Evolutionary conservation across 2,797 vertebrate species (phyloP), one percentile per base, ranked within the genome.

Genomic region (Malurus splendens): DNA sequence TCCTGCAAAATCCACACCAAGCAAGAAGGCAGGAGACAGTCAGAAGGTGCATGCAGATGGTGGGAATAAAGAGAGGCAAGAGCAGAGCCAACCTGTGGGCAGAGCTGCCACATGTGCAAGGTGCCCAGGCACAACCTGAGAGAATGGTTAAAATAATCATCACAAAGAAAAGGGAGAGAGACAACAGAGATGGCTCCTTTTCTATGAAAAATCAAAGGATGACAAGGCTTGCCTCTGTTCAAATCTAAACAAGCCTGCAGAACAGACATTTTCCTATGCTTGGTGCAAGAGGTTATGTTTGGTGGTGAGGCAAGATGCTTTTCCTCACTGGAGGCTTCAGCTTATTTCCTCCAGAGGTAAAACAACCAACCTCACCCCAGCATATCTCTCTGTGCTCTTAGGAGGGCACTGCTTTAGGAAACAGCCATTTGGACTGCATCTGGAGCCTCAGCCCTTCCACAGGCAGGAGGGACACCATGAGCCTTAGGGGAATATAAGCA

Each of bases 21-120:
- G 42, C 1, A 0, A 52, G 64, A 60, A 32, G 56, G 55, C 41
- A 51, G 51, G 67, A 62, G 71, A 45, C 0, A 0, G 30, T 42
- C 23, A 39, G 71, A 4, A 72, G 59, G 51, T 54, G 12, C 3
- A 1, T 0, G 2, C 33, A 24, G 57, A 17, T 7, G 14, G 17
- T 61, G 71, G 33, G 47, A 71, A 67, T 24, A 36, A 48, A 64
- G 38, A 28, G 27, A 38, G 39, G 7, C 27, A 62, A 18, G 28
- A 22, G 33, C 67, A 87, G 30, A 39, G 16, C 65, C 65, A 18
- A 10, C 47, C 67, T 66, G 32, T 3, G 14, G 13, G 38, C 72
- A 83, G 54, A 64, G 81, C 62, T 54, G 47, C 45, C 3, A 7
- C 0, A 0, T 33, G 6, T 30, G 36, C 42, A 47, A 44, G 57